Evolutionary conservation across 2,888 invertebrate genomes (phyloP).

Genomic region (Nemapogon koenigi): DNA sequence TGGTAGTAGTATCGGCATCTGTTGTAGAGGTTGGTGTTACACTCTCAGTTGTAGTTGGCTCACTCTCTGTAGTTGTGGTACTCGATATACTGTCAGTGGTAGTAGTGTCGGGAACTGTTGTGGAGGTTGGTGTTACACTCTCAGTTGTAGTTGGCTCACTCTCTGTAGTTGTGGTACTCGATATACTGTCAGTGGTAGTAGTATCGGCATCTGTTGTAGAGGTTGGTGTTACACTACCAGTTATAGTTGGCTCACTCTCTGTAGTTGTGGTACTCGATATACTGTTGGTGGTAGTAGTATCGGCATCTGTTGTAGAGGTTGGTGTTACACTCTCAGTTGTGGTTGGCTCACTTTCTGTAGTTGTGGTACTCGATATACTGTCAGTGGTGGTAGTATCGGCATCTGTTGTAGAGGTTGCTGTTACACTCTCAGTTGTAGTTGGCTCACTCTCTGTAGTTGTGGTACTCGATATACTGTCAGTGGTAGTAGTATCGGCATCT

Average conservation of each 20-base stretch:
- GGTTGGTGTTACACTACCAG: not conserved
- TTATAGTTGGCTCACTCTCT: not conserved
- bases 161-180: conserved; percentile 3
- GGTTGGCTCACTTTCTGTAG: not conserved
- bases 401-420: not conserved
- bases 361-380: not conserved
- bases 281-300: not conserved
- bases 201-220: no score
- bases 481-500: conserved; percentile 1
- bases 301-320: not conserved
- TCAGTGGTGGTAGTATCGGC: not conserved
- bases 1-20: not conserved
- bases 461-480: not conserved
- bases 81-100: not conserved
- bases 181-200: conserved; percentile 1
- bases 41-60: conserved; percentile 1
- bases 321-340: not conserved
- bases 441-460: not conserved
- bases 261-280: not conserved
- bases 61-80: no score
- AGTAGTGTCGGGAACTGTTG: conserved; percentile 1
- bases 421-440: conserved; percentile 1
- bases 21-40: not conserved
- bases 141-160: not conserved
- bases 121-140: no score